A percentile compares a stretch with the other conserved stretches of the same genome.
Conservation (phyloP, 2,113 vertebrate genomes). For the Pantherophis guttatus region DNA sequence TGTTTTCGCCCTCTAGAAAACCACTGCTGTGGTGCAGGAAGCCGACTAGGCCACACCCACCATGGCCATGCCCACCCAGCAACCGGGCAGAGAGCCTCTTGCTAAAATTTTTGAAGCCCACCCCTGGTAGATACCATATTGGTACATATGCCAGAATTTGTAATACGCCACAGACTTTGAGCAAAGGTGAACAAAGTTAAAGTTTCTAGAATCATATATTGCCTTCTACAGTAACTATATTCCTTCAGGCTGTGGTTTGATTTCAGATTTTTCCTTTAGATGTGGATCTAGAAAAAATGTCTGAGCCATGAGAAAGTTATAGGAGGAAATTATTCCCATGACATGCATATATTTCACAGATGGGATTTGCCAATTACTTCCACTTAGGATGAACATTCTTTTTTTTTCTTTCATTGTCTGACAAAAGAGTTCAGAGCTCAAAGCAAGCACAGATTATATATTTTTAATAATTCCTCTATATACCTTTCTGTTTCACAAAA, state of each 20-base stretch:
- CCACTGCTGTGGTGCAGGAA: too few relatives aligned
- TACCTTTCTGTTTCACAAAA: constrained; percentile 2
- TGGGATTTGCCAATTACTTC: constrained; percentile 35
- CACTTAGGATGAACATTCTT: constrained; percentile 44
- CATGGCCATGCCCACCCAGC: too few relatives aligned
- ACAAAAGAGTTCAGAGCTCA: constrained; percentile 38
- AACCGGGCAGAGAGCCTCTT: too few relatives aligned
- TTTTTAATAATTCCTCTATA: neutral
- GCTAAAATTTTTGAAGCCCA: too few relatives aligned
- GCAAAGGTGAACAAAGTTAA: constrained; percentile 38
- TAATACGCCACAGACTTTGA: constrained; percentile 29
- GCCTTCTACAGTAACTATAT: constrained; percentile 37
- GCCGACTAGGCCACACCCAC: too few relatives aligned
- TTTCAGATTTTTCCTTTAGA: constrained; percentile 63
- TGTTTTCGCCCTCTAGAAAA: too few relatives aligned
- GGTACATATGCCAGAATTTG: constrained; percentile 6
- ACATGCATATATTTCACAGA: constrained; percentile 49
- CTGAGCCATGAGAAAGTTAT: constrained; percentile 42
- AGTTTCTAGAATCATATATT: constrained; percentile 28
- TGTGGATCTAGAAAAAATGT: constrained; percentile 48
- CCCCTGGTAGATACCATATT: neutral
- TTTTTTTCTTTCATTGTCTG: constrained; percentile 46
- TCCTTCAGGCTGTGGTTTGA: constrained; percentile 26
- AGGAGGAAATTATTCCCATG: constrained; percentile 41
- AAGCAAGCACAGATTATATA: constrained; percentile 6